Evolutionary conservation across 2,797 vertebrate species (phyloP), one percentile per base, ranked within the genome.

Genomic region (Lepilemur septentrionalis): DNA sequence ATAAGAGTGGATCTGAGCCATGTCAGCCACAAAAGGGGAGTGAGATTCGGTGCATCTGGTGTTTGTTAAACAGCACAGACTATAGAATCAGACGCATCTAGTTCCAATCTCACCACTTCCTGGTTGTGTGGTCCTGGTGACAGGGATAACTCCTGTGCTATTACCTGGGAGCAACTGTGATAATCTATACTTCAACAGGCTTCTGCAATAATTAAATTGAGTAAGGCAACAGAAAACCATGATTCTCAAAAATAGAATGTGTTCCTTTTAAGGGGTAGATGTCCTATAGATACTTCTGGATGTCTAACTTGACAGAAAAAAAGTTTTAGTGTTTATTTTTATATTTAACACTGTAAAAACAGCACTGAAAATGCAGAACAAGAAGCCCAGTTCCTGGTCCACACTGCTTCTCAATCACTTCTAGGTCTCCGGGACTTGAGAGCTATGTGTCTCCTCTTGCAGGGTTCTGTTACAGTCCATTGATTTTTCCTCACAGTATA

Each of bases 401-500:
- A 52, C 35, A 41, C 0, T 2, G 17, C 8, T 69, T 72, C 46
- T 57, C 65, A 28, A 46, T 46, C 7, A 14, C 59, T 43, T 55
- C 30, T 80, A n/a, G 32, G 50, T 94, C 23, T 81, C 59, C 0
- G 1, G 80, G 52, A 81, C 15, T 48, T 32, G 1, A 70, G 15
- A 73, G 18, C 55, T 83, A 59, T 28, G 18, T 61, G 30, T 65
- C 65, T 87, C 55, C 63, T 81, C 76, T 41, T 55, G 2, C 5
- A 75, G 43, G 32, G 30, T 93, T 85, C 93, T 92, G 25, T 91
- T 96, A 83, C 63, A 84, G 59, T 52, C 20, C 76, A 97, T 89
- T 89, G 95, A 97, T 97, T 97, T 91, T 95, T 59, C 81, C 76
- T 94, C 59, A 93, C 8, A 6, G 57, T 50, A 92, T 92, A 96